Evolutionary conservation across 53 echinoderm and acorn worm genomes (phyloP).

Genomic region (Apostichopus leukothele): DNA sequence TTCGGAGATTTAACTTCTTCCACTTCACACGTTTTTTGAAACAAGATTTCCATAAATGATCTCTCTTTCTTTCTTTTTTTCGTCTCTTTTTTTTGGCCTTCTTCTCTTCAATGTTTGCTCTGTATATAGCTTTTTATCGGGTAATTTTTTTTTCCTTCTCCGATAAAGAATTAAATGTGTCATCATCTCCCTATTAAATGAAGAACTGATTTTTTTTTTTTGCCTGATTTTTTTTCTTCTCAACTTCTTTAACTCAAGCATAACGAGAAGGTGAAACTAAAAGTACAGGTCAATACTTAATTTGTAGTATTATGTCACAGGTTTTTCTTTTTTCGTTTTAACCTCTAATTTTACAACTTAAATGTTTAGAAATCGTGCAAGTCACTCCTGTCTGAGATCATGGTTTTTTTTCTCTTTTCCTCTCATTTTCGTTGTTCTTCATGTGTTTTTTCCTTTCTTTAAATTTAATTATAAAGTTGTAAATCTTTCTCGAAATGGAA

Average conservation of each 20-base stretch:
- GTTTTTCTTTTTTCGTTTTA: too few species aligned
- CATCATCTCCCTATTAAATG: slow-evolving; percentile 29
- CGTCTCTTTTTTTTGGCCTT: too few species aligned
- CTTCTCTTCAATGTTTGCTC: neutral
- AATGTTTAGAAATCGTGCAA: too few species aligned
- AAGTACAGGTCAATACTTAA: slow-evolving; percentile 2
- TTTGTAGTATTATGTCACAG: too few species aligned
- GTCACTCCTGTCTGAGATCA: too few species aligned
- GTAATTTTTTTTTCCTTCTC: neutral
- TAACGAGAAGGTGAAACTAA: neutral
- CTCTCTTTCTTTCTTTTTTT: neutral
- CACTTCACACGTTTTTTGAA: slow-evolving; percentile 43
- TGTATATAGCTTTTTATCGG: neutral
- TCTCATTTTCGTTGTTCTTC: too few species aligned
- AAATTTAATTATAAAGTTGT: too few species aligned
- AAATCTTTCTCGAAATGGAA: too few species aligned
- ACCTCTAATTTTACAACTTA: too few species aligned
- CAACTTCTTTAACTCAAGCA: neutral
- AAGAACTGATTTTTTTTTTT: slow-evolving; percentile 21
- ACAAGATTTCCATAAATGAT: slow-evolving; percentile 46
- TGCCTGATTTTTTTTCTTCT: neutral
- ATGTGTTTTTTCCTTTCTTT: too few species aligned
- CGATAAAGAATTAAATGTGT: neutral
- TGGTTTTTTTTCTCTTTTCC: too few species aligned
- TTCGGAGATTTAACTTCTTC: neutral